A percentile compares a stretch with the other conserved stretches of the same genome.
Conservation (phyloP, 1,140 invertebrate genomes). For the Plectrocnemia conspersa region DNA sequence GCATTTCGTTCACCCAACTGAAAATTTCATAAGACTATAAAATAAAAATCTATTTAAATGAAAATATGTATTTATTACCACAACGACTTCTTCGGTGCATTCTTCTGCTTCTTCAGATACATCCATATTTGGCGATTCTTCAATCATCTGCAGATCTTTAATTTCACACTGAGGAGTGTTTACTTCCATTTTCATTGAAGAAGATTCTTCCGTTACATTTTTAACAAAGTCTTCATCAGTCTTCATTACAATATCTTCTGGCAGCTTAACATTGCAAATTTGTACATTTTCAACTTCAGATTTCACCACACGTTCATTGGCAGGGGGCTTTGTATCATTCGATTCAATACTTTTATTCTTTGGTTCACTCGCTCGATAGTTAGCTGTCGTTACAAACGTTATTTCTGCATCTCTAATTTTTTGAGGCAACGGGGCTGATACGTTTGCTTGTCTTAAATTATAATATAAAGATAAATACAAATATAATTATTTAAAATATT, state of each 20-base stretch:
- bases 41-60: not conserved
- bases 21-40: constrained; percentile 14
- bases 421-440: constrained; percentile 20
- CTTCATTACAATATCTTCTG: no score
- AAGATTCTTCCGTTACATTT: no score
- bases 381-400: constrained; percentile 13
- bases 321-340: no score
- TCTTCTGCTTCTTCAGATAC: not conserved
- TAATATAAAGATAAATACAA: constrained; percentile 1
- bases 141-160: not conserved
- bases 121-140: not conserved
- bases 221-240: no score
- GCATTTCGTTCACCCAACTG: constrained; percentile 52
- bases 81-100: not conserved
- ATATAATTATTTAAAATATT: not conserved
- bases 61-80: not conserved
- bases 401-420: constrained; percentile 28
- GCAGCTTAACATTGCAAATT: no score
- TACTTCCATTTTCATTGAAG: not conserved
- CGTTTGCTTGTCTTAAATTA: constrained; percentile 30
- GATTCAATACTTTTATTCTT: no score
- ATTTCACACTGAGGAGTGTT: not conserved
- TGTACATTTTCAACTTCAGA: no score
- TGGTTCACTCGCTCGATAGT: constrained; percentile 12
- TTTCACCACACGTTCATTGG: no score